Evolutionary conservation across 2,888 invertebrate species (phyloP), one percentile per base, ranked within the genome.

Genomic region (Dioctria rufipes): DNA sequence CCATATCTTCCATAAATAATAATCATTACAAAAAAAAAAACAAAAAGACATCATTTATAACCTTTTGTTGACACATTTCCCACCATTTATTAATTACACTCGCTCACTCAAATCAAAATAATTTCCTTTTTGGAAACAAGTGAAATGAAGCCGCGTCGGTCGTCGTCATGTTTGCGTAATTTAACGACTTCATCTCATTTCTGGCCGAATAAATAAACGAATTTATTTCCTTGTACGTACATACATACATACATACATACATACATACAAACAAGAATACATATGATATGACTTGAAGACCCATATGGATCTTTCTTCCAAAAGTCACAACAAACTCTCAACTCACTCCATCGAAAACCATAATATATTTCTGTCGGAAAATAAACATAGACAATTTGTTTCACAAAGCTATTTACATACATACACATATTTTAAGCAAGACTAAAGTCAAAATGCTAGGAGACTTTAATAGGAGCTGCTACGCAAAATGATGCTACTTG

Each of bases 381-480:
- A 54, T 54, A 54, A 54, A n/a, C 54, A 43, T 42, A 73, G 60
- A 60, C 73, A 73, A 73, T 73, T 73, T 73, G 73, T 73, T 73
- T 61, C 61, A 11, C 61, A 61, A 73, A 49, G 58, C 58, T 40
- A 73, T 73, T 73, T 73, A 73, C 73, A 73, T 73, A 58, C 73
- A 58, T 73, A 73, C 73, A 73, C 58, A 58, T 58, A 58, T 73
- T 73, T 73, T 60, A 69, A 69, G 73, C 60, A 60, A 69, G 73
- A 60, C 73, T 60, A 73, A 73, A 73, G 37, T 40, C 51, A 58
- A 54, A 60, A 58, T 51, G 42, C 60, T 58, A 73, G 58, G 73
- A 73, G 43, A 60, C 54, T 73, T 73, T 73, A 73, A 73, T 58
- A 73, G 13, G 73, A n/a, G 8, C 69, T 43, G 43, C 46, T 46